Percentiles rank a stretch among this genome's conserved stretches.
These are phyloP conservation scores for Crocodylus rhombifer DNA, from an alignment of 2,797 vertebrate genomes.

Conservation along the genomic window DNA sequence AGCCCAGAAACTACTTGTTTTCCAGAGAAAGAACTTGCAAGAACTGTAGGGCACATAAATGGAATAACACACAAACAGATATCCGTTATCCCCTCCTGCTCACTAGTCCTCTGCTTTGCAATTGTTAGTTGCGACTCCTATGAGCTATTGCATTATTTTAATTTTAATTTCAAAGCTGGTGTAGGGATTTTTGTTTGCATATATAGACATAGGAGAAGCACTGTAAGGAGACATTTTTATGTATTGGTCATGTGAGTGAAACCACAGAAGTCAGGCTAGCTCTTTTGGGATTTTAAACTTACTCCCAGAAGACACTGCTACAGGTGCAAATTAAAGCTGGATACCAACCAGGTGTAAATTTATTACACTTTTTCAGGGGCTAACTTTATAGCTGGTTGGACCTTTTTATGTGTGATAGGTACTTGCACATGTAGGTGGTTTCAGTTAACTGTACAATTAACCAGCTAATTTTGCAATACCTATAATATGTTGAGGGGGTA, in stretches of 20 bases:
- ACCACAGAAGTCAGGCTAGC: not conserved
- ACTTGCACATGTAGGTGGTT: no score
- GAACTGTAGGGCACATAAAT: not conserved
- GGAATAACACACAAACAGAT: not conserved
- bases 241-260: not conserved
- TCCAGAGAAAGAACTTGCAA: accelerated
- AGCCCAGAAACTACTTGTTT: not conserved
- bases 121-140: not conserved
- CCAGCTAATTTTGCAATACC: no score
- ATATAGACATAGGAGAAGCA: not conserved
- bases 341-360: no score
- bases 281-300: not conserved
- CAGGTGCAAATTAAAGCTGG: no score
- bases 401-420: no score
- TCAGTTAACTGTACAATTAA: no score
- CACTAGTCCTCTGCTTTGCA: not conserved
- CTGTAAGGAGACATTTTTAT: not conserved
- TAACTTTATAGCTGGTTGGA: no score
- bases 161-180: not conserved
- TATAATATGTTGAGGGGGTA: no score
- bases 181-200: not conserved
- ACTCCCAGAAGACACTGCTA: no score
- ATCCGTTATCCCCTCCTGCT: not conserved
- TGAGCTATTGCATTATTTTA: not conserved
- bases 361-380: no score